Evolutionary conservation across 1,140 invertebrate species (phyloP), one percentile per base, ranked within the genome.

Genomic region (Dysdera silvatica): DNA sequence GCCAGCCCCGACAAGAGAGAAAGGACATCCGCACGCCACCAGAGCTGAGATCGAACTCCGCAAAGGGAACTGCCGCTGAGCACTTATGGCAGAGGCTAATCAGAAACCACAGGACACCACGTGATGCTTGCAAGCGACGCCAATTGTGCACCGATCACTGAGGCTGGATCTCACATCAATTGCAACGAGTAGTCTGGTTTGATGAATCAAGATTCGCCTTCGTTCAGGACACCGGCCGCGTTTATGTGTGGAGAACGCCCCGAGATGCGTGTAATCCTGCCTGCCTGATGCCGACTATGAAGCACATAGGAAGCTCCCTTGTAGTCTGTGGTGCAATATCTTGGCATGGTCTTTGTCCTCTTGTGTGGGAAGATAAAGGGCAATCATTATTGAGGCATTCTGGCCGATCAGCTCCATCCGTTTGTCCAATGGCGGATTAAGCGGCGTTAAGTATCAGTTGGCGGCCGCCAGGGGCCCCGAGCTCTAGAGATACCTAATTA

Each of bases 201-300:
- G 41, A 58, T 32, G 41, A 58, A 58, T 47, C 55, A 14, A 45
- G 40, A 20, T 58, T 58, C 29, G 47, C 37, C 10, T 37, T 58
- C 45, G 45, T 58, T 32, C 55, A 58, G 41, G 33, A 5, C 4
- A 52, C 20, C 26, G 55, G 41, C 31, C 41, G 26, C 32, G 40
- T 58, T 58, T 45, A 58, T 5, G 41, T 47, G 7, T 58, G 41
- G 55, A 45, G 41, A 58, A 58, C 29, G 55, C 55, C 41, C 20
- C 8, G 6, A 47, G 55, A 58, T 45, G 55, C 55, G 20, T 58
- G n/a, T 52, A 7, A 52, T 52, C 5, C 32, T 29, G 37, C 28
- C 23, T 58, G 41, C 18, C 24, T 58, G 40, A 12, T 58, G 37
- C 41, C 41, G n/a, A 58, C 24, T 58, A 29, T 58, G 23, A 58